Evolutionary conservation across 2,797 vertebrate genomes (phyloP).

Genomic region (Allochrocebus solatus): DNA sequence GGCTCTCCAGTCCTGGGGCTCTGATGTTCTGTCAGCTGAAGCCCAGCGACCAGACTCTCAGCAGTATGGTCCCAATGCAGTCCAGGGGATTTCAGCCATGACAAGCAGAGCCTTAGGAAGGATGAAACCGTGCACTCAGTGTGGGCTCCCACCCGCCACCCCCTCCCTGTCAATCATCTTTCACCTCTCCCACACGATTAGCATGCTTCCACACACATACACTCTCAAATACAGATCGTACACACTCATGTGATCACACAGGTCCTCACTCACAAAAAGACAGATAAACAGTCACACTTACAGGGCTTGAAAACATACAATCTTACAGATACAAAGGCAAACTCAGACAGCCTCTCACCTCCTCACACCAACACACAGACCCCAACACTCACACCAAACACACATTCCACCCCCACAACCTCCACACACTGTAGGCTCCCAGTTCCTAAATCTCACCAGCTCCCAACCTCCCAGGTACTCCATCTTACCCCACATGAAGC

Average conservation of each 20-base stretch:
- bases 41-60: background rate
- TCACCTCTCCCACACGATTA: background rate
- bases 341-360: background rate
- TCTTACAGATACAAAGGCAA: background rate
- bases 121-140: background rate
- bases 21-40: conserved; percentile 32
- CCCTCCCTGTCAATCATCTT: background rate
- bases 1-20: background rate
- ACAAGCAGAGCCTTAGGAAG: background rate
- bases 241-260: background rate
- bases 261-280: background rate
- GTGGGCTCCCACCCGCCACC: too few species aligned
- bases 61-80: background rate
- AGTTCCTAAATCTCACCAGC: background rate
- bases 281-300: background rate
- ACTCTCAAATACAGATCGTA: background rate
- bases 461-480: background rate
- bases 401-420: background rate
- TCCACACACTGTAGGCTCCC: background rate
- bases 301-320: background rate
- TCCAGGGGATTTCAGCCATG: background rate
- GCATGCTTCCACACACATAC: background rate
- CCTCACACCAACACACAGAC: background rate
- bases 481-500: background rate
- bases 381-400: background rate